Percentiles rank a stretch among this genome's conserved stretches.
Evolutionary conservation across 64 coral and sea anemone genomes (phyloP).

Genomic region (Exaiptasia diaphana): DNA sequence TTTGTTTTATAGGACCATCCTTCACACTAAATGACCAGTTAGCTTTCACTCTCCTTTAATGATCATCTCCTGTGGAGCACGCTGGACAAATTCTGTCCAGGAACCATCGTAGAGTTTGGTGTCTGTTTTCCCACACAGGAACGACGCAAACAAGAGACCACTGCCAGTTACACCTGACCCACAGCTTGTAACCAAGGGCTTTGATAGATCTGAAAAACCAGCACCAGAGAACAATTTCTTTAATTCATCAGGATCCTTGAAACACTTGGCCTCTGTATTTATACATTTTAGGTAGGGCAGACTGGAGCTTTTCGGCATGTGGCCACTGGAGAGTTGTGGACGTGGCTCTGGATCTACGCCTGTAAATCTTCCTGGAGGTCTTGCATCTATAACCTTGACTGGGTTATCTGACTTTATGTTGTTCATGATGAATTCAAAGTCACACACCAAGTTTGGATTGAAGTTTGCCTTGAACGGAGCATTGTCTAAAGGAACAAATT

Average conservation of each 20-base stretch:
- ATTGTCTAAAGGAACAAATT: not conserved
- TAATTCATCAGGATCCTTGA: slow-evolving; percentile 65
- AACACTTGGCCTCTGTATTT: slow-evolving; percentile 45
- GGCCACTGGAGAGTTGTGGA: slow-evolving; percentile 68
- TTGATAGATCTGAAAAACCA: slow-evolving; percentile 59
- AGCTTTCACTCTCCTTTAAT: slow-evolving; percentile 12
- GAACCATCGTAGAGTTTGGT: slow-evolving; percentile 82
- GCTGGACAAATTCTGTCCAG: slow-evolving; percentile 77
- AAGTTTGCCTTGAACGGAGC: slow-evolving; percentile 61
- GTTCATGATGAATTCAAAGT: slow-evolving; percentile 75
- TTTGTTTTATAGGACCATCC: no score
- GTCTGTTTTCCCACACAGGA: slow-evolving; percentile 72
- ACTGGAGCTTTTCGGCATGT: slow-evolving; percentile 59
- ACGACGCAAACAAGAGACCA: slow-evolving; percentile 51
- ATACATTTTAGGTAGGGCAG: slow-evolving; percentile 62
- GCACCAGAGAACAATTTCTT: slow-evolving; percentile 71
- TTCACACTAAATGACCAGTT: no score
- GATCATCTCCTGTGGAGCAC: slow-evolving; percentile 75
- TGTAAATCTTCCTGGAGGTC: slow-evolving; percentile 68
- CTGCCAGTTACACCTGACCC: slow-evolving; percentile 63
- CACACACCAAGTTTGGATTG: slow-evolving; percentile 52
- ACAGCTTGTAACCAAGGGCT: slow-evolving; percentile 68
- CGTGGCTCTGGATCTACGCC: slow-evolving; percentile 73
- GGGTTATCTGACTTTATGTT: slow-evolving; percentile 40
- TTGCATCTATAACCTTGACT: slow-evolving; percentile 60